phyloP scores from a whole-genome alignment of 2,888 invertebrate species.

The Metacarcinus magister region DNA sequence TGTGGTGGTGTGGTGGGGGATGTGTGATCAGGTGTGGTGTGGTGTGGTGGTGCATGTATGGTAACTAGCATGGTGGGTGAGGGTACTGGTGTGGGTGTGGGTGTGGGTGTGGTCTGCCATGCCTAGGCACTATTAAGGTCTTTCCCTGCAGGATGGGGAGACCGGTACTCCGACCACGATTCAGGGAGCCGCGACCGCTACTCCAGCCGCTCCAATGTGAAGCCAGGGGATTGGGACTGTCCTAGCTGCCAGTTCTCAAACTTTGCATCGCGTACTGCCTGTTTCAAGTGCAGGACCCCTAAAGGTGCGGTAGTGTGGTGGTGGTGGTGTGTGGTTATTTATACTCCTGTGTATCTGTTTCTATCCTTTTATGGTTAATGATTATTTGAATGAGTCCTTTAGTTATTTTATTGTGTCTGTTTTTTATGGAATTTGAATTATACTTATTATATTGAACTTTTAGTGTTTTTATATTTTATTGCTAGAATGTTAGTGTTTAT shows the following conservation, averaged over 20 bases:
- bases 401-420: no score
- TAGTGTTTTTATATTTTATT: no score
- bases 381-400: no score
- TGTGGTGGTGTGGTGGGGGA: neutral
- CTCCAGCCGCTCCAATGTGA: slow-evolving; percentile 69
- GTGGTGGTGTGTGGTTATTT: neutral
- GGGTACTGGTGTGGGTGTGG: neutral
- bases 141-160: slow-evolving; percentile 48
- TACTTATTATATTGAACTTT: no score
- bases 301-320: slow-evolving; percentile 59
- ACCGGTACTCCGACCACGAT: slow-evolving; percentile 72
- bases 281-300: slow-evolving; percentile 74
- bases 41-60: neutral
- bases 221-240: slow-evolving; percentile 78
- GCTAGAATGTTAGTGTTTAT: no score
- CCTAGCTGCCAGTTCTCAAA: slow-evolving; percentile 76
- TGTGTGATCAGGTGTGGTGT: slow-evolving; percentile 10
- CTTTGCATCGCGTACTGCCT: slow-evolving; percentile 75
- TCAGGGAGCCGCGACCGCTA: slow-evolving; percentile 63
- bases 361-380: neutral
- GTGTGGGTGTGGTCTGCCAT: neutral
- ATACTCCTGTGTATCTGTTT: neutral
- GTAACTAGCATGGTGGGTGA: neutral
- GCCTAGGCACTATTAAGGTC: neutral
- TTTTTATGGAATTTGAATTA: no score